Evolutionary conservation across 2,113 vertebrate genomes (phyloP).

Genomic region (Zootoca vivipara): DNA sequence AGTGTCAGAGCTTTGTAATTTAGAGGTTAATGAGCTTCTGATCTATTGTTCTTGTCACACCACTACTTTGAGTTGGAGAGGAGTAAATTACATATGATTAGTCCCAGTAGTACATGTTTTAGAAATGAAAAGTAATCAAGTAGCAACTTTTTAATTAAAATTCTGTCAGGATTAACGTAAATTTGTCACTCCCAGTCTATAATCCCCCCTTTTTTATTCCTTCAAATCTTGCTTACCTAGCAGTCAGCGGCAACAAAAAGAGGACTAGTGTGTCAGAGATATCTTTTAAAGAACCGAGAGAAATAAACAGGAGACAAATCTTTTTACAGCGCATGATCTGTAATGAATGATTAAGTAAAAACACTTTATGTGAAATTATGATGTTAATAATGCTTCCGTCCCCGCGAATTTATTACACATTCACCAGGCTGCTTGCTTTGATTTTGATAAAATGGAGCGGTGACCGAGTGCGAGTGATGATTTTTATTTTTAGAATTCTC

Average conservation of each 20-base stretch:
- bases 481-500: slow-evolving; percentile 84
- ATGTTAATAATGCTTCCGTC: slow-evolving; percentile 85
- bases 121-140: slow-evolving; percentile 69
- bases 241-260: slow-evolving; percentile 41
- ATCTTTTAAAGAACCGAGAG: slow-evolving; percentile 26
- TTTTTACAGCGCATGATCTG: slow-evolving; percentile 74
- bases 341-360: slow-evolving; percentile 88
- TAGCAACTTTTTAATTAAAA: slow-evolving; percentile 64
- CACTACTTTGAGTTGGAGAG: slow-evolving; percentile 41
- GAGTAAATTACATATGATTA: slow-evolving; percentile 57
- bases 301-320: slow-evolving; percentile 69
- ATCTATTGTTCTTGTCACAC: slow-evolving; percentile 55
- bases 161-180: slow-evolving; percentile 52
- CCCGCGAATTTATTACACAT: slow-evolving; percentile 78
- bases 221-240: slow-evolving; percentile 17
- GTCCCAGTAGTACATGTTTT: slow-evolving; percentile 58
- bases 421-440: slow-evolving; percentile 73
- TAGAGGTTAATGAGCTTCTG: slow-evolving; percentile 51
- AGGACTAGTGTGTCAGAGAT: slow-evolving; percentile 18
- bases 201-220: slow-evolving; percentile 25
- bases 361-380: slow-evolving; percentile 85
- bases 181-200: slow-evolving; percentile 15
- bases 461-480: slow-evolving; percentile 67
- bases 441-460: slow-evolving; percentile 80
- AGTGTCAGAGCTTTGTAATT: slow-evolving; percentile 49